Evolutionary conservation across 2,888 invertebrate species (phyloP).

Genomic region (Zaprionus lineosus): DNA sequence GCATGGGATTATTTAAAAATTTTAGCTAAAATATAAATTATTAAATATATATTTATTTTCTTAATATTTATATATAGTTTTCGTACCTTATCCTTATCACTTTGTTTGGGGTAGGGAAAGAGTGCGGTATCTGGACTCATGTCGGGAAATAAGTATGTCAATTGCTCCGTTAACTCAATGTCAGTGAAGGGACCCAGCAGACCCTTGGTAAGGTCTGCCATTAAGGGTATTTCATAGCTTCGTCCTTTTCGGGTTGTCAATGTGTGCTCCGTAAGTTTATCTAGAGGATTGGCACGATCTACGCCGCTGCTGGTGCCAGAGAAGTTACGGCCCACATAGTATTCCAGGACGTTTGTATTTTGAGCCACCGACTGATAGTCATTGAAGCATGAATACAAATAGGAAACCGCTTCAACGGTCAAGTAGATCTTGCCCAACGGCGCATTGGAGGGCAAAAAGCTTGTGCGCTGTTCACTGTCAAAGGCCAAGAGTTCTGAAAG

Average conservation of each 20-base stretch:
- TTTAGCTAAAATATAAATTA: too few species aligned
- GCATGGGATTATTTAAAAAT: slow-evolving; percentile 84
- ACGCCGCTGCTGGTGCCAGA: slow-evolving; percentile 84
- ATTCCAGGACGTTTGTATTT: slow-evolving; percentile 62
- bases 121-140: slow-evolving; percentile 86
- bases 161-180: slow-evolving; percentile 88
- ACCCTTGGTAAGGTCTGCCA: slow-evolving; percentile 83
- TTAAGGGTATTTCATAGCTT: slow-evolving; percentile 69
- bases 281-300: slow-evolving; percentile 85
- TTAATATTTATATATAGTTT: background rate
- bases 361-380: slow-evolving; percentile 88
- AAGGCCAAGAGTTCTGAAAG: slow-evolving; percentile 92
- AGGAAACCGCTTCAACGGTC: slow-evolving; percentile 88
- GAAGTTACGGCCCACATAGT: slow-evolving; percentile 79
- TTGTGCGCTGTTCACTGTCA: slow-evolving; percentile 93
- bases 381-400: slow-evolving; percentile 89
- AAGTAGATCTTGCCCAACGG: slow-evolving; percentile 87
- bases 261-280: slow-evolving; percentile 90
- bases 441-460: slow-evolving; percentile 91
- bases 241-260: slow-evolving; percentile 83
- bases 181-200: slow-evolving; percentile 91
- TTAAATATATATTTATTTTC: background rate
- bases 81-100: slow-evolving; percentile 83
- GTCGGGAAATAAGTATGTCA: slow-evolving; percentile 95
- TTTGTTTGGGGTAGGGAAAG: slow-evolving; percentile 84